Evolutionary conservation across 2,113 vertebrate genomes (phyloP).

Genomic region (Tretioscincus oriximinensis): DNA sequence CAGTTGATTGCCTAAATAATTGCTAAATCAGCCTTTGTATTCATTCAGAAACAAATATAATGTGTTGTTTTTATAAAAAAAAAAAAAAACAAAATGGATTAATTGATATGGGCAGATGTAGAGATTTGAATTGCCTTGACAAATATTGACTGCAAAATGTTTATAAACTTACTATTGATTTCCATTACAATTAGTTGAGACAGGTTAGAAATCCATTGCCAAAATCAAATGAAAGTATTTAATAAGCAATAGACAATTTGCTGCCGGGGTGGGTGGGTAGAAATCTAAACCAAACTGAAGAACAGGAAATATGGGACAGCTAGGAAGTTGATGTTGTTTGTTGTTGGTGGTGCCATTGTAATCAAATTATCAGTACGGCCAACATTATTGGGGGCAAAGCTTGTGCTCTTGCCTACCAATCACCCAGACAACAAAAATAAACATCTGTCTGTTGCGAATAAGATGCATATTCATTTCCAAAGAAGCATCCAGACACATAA

Average conservation of each 20-base stretch:
- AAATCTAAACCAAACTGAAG: background rate
- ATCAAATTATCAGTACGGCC: background rate
- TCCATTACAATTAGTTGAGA: slow-evolving; percentile 47
- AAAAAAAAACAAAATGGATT: background rate
- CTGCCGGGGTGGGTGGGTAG: background rate
- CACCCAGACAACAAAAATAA: too few species aligned
- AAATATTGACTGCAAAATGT: slow-evolving; percentile 35
- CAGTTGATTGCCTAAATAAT: background rate
- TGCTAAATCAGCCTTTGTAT: background rate
- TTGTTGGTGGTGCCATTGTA: background rate
- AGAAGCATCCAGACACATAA: too few species aligned
- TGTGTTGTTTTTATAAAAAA: slow-evolving; percentile 18
- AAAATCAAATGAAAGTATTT: slow-evolving; percentile 42
- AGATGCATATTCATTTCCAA: too few species aligned
- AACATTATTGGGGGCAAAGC: background rate
- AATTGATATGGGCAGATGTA: slow-evolving; percentile 23
- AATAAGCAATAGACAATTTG: slow-evolving; percentile 9
- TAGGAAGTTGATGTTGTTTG: background rate
- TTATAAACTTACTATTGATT: slow-evolving; percentile 36
- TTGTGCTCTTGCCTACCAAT: too few species aligned
- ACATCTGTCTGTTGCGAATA: too few species aligned
- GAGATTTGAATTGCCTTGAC: slow-evolving; percentile 27
- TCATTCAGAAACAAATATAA: slow-evolving; percentile 36
- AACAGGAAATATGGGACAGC: background rate
- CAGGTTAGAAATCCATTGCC: slow-evolving; percentile 32